These are phyloP conservation scores for Drosophila serrata DNA, from an alignment of 1,140 invertebrate genomes.

Conservation along the genomic window DNA sequence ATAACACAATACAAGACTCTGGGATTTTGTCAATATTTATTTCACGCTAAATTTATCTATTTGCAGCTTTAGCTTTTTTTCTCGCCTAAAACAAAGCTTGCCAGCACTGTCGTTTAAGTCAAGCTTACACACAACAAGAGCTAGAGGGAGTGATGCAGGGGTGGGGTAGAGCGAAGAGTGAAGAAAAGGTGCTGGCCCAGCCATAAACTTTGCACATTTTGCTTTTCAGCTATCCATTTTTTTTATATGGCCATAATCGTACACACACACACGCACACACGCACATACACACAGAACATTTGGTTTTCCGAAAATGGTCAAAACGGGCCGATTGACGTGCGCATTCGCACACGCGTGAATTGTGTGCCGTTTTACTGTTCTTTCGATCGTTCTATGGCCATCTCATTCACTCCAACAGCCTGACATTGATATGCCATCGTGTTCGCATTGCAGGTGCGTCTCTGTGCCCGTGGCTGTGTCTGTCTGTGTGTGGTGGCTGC, in stretches of 20 bases:
- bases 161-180: neutral
- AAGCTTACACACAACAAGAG: constrained; percentile 14
- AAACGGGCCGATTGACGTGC: constrained; percentile 39
- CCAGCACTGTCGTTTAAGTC: neutral
- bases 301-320: constrained; percentile 45
- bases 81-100: neutral
- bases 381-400: constrained; percentile 13
- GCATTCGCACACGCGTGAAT: constrained; percentile 53
- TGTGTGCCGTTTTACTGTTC: constrained; percentile 42
- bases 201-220: constrained; percentile 47
- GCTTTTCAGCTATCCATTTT: constrained; percentile 34
- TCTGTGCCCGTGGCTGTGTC: constrained; percentile 27
- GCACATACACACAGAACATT: constrained; percentile 5
- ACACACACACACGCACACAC: constrained; percentile 3
- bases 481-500: constrained; percentile 1
- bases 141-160: neutral
- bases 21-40: neutral
- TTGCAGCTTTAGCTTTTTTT: neutral
- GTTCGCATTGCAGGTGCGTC: constrained; percentile 16
- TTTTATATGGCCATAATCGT: constrained; percentile 38
- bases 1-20: neutral
- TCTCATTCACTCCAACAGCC: constrained; percentile 25
- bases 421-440: constrained; percentile 24
- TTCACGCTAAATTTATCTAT: neutral
- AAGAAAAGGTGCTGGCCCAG: constrained; percentile 31